Base-by-base conservation (phyloP, 2,888 invertebrate species). In the Chaetoderma sp. region DNA sequence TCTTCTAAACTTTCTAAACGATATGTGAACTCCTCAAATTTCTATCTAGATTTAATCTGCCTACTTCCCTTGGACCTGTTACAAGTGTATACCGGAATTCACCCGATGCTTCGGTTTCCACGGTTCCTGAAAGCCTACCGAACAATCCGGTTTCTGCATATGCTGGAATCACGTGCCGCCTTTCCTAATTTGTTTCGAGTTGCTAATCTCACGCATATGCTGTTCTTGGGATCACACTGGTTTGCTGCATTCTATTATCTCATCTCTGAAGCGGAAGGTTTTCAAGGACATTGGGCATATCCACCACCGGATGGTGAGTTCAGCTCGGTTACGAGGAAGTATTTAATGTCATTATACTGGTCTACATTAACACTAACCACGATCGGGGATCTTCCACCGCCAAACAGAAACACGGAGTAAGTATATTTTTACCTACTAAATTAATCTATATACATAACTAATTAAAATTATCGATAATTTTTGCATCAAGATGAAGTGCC, bases 231-330 rank as follows among this genome's bases (percentile, higher is more conserved):
- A 79, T 96, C 96, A 57, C 97, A 97, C 86, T 97, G 97, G 97
- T 97, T 97, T 86, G 97, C 97, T 63, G 97, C 96, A 87, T 97
- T 97, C 89, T 97, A 97, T 89, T 97, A 93, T 88, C 88, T 97
- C 81, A 90, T 97, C 63, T 96, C 96, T 5, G 95, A 96, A 85
- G 83, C 83, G 1, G 84, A 84, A 60, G 79, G 79, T 6, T 86
- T 85, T 86, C 91, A 92, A 67, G 88, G 86, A 25, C 76, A 80
- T 8, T 88, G 88, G 88, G 82, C 85, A 0, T 88, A 88, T 71
- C 87, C 86, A 0, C 93, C 49, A 60, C 94, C 94, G 3, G 78
- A 72, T 5, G 84, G 82, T 10, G 78, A 80, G 44, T 96, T 94
- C 87, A 93, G 94, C 1, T 93, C 94, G 0, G 89, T 97, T 63